Conservation (phyloP, 2,113 vertebrate species). For the Periophthalmus modestus region DNA sequence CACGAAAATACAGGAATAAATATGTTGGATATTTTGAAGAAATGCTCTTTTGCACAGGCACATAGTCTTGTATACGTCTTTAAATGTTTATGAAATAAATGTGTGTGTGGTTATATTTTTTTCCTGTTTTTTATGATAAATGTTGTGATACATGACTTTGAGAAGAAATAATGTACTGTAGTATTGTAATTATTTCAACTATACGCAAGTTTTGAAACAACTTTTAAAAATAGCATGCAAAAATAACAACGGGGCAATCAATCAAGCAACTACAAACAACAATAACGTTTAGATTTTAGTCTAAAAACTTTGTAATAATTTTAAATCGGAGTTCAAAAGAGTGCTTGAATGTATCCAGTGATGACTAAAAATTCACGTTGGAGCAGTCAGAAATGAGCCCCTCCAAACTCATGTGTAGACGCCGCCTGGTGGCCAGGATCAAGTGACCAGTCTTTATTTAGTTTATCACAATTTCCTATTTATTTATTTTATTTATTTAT, state of each 20-base stretch:
- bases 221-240: background rate
- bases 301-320: background rate
- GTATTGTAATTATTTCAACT: background rate
- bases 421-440: conserved; percentile 46
- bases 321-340: background rate
- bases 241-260: background rate
- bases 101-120: background rate
- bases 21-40: background rate
- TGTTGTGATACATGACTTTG: background rate
- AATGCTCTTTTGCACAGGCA: background rate
- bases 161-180: background rate
- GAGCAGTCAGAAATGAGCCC: background rate
- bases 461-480: background rate
- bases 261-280: background rate
- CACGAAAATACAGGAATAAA: background rate
- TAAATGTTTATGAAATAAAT: background rate
- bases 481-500: too few species aligned
- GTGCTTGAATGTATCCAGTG: conserved; percentile 33
- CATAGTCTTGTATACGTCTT: too few species aligned
- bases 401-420: conserved; percentile 8
- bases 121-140: background rate
- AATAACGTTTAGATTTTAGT: background rate
- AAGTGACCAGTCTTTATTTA: background rate
- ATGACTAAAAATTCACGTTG: conserved; percentile 32
- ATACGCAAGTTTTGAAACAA: background rate